These are phyloP conservation scores for Drosophila peninsularis DNA, from an alignment of 2,888 invertebrate genomes.

Conservation along the genomic window DNA sequence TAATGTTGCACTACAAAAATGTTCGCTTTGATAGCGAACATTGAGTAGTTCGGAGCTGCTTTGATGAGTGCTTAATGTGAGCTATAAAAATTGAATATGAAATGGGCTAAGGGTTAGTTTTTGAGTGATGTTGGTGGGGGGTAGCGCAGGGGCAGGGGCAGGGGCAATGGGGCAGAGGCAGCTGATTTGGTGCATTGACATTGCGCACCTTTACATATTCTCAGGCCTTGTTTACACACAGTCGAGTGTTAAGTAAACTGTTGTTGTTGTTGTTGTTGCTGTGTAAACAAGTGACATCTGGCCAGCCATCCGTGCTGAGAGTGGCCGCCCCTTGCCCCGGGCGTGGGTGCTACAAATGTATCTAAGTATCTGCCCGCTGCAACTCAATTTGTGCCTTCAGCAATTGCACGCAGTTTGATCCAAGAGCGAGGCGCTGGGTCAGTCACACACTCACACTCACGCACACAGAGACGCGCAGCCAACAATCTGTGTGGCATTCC, in stretches of 20 bases:
- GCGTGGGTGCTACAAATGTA: constrained; percentile 28
- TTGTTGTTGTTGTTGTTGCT: constrained; percentile 30
- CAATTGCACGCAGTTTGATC: constrained; percentile 16
- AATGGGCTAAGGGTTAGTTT: constrained; percentile 5
- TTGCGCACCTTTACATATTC: constrained; percentile 61
- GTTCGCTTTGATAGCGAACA: constrained; percentile 22
- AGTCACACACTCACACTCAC: not conserved
- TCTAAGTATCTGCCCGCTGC: constrained; percentile 5
- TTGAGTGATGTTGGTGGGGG: not conserved
- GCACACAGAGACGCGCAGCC: not conserved
- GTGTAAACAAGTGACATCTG: constrained; percentile 78
- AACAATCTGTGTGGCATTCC: constrained; percentile 76
- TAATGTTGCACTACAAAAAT: constrained; percentile 1
- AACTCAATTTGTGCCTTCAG: constrained; percentile 31
- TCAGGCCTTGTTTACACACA: constrained; percentile 59
- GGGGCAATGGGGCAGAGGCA: not conserved
- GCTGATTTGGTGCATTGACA: constrained; percentile 55
- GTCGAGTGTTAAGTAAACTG: constrained; percentile 25
- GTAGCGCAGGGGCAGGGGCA: not conserved
- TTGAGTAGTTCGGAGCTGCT: constrained; percentile 41
- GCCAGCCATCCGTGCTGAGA: constrained; percentile 37
- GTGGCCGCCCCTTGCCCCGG: constrained; percentile 26
- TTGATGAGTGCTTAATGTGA: constrained; percentile 66
- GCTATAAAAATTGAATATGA: constrained; percentile 35
- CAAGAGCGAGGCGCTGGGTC: not conserved